Base-by-base conservation (phyloP, 2,888 invertebrate species). In the Diadegma fenestrale region DNA sequence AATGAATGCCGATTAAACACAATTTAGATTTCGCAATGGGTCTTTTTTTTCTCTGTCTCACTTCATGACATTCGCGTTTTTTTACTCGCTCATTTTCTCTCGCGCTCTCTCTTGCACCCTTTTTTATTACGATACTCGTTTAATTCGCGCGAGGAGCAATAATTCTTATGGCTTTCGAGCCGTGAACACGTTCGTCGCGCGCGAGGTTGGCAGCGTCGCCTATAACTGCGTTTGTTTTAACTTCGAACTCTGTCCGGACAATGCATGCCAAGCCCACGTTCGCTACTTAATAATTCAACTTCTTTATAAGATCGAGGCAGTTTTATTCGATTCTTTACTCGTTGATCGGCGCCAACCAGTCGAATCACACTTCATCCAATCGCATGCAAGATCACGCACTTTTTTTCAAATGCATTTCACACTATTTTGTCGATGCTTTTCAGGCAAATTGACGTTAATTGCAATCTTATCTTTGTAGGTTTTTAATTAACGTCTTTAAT, bases 1-100 rank as follows among this genome's bases (percentile, higher is more conserved):
- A 75, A 83, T 89, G 88, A 90, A 90, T 86, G 88, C 86, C 88
- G 90, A 91, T 91, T 90, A 89, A 88, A 86, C 84, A 87, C 89
- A 90, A 91, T 90, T 90, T 91, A 91, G 90, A 91, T 88, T 90
- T 88, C 87, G 80, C 69, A 83, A 86, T 83, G 73, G 85, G 64
- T 71, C 79, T 5, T 58, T 14, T 73, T 68, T 43, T 26, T 43
- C 72, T 33, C 43, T 22, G 8, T 61, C 43, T 22, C 61, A 14
- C 58, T 58, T 58, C 58, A 14, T 58, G 14, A 0, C 26, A 22
- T 6, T 14, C 5, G 8, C 12, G 5, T 14, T 26, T 48, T 58
- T 37, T 45, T 41, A 19, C 33, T 43, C 43, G 12, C 54, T 51
- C 48, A 22, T 37, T 33, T 19, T 37, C 72, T 73, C 26, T 61